Evolutionary conservation across 1,140 invertebrate species (phyloP).

Genomic region (Temnothorax longispinosus): DNA sequence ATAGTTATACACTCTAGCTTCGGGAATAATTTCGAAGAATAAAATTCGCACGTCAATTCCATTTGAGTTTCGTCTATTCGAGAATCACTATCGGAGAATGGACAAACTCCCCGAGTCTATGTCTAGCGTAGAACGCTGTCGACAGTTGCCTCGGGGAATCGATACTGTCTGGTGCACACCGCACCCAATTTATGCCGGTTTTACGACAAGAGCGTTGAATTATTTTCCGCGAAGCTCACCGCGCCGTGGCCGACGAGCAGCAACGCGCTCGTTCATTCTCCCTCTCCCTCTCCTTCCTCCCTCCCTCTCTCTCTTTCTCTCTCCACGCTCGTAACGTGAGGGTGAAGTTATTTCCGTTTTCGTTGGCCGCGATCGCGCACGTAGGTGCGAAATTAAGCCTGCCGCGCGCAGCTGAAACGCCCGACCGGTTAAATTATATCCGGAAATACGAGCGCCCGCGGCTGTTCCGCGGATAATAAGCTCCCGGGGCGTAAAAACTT

Average conservation of each 20-base stretch:
- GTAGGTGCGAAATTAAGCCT: constrained; percentile 61
- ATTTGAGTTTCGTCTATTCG: background rate
- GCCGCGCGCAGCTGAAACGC: constrained; percentile 41
- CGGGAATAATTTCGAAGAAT: background rate
- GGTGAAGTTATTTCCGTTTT: constrained; percentile 55
- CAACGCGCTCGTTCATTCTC: constrained; percentile 28
- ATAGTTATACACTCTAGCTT: background rate
- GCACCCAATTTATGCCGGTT: constrained; percentile 53
- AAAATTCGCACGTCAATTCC: background rate
- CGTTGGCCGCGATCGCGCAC: constrained; percentile 57
- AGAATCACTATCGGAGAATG: background rate
- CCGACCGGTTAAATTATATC: constrained; percentile 63
- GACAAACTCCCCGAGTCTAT: background rate
- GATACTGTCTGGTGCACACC: constrained; percentile 24
- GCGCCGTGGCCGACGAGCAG: constrained; percentile 11
- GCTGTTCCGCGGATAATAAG: constrained; percentile 61
- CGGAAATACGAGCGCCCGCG: constrained; percentile 54
- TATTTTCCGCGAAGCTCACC: constrained; percentile 38
- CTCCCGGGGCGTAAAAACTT: constrained; percentile 45
- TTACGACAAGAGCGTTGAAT: constrained; percentile 53
- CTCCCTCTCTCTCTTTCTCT: background rate
- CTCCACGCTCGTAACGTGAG: constrained; percentile 15
- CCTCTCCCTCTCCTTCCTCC: background rate
- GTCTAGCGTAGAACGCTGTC: background rate
- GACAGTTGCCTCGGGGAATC: constrained; percentile 33